A percentile compares a stretch with the other conserved stretches of the same genome.
Evolutionary conservation across 2,113 vertebrate genomes (phyloP).

Genomic region (Podiceps cristatus): DNA sequence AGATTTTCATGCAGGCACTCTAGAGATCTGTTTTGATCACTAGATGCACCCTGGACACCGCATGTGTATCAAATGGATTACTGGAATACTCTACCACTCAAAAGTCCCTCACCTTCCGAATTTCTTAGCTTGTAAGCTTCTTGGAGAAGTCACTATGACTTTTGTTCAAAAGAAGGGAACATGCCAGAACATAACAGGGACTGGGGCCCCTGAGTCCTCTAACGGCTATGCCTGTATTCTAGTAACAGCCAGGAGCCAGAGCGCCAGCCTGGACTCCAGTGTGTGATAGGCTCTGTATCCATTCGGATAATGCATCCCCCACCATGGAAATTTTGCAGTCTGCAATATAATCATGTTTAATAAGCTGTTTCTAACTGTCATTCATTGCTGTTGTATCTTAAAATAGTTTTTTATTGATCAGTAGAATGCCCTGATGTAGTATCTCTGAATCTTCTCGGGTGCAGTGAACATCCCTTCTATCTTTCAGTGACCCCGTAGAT

Average conservation of each 20-base stretch:
- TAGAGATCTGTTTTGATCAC: background rate
- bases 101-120: background rate
- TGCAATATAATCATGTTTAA: background rate
- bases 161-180: background rate
- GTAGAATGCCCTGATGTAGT: background rate
- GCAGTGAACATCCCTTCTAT: background rate
- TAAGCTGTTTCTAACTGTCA: background rate
- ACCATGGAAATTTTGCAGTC: background rate
- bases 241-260: too few relatives aligned
- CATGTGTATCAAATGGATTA: background rate
- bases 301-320: background rate
- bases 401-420: slow-evolving; percentile 22
- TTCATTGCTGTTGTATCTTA: background rate
- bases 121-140: background rate
- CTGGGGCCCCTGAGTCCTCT: background rate
- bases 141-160: background rate
- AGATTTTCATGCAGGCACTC: background rate
- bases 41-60: accelerated
- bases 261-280: too few relatives aligned
- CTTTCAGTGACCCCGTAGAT: background rate
- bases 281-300: background rate
- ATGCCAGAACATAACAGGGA: background rate
- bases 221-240: background rate
- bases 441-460: background rate
- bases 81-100: accelerated